Evolutionary conservation across 1,140 invertebrate genomes (phyloP).

Genomic region (Aporrectodea caliginosa): DNA sequence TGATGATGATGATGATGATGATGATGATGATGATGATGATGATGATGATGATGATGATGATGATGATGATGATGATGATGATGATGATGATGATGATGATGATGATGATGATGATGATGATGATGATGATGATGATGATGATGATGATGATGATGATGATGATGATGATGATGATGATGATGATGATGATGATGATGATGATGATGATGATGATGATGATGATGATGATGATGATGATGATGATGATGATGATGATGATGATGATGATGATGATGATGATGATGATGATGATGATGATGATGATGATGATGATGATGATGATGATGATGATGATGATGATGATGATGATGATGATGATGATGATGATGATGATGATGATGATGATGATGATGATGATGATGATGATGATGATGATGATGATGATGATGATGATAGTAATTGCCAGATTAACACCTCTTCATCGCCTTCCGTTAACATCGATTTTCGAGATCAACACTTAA

Average conservation of each 20-base stretch:
- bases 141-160: background rate
- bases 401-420: slow-evolving; percentile 1
- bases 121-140: background rate
- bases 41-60: slow-evolving; percentile 10
- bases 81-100: background rate
- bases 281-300: background rate
- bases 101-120: background rate
- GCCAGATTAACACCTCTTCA: background rate
- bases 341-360: slow-evolving; percentile 19
- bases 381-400: slow-evolving; percentile 24
- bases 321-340: background rate
- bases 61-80: slow-evolving; percentile 2
- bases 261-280: background rate
- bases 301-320: background rate
- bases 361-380: slow-evolving; percentile 20
- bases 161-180: slow-evolving; percentile 10
- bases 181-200: background rate
- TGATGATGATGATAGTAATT: background rate
- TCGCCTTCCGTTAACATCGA: background rate
- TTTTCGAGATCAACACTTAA: background rate
- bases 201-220: slow-evolving; percentile 11
- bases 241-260: slow-evolving; percentile 2
- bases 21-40: slow-evolving; percentile 11
- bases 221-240: slow-evolving; percentile 10
- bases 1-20: background rate